Evolutionary conservation across 2,113 vertebrate species (phyloP), one percentile per base, ranked within the genome.

Genomic region (Actenoides lindsayi): DNA sequence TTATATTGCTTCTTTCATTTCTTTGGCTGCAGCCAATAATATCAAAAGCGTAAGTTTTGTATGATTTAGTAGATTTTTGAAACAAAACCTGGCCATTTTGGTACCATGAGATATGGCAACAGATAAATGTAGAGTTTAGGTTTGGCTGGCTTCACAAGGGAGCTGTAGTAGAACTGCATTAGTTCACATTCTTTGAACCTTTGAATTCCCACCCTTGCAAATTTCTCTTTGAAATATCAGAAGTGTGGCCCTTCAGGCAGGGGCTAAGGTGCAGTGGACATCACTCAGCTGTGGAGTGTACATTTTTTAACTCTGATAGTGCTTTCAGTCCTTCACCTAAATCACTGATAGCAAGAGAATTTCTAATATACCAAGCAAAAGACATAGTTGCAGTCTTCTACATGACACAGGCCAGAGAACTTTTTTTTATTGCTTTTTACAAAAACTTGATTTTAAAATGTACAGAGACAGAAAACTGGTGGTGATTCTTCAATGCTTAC

Each of bases 1-100:
- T 98, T 98, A 98, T 98, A 98, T 98, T 98, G 97, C 97, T 98
- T 98, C 94, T 94, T 96, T 90, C 20, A 69, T 63, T 97, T 90
- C 87, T 97, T 97, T 96, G 65, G 48, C 93, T 73, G 19, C 83
- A 90, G 59, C 81, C 56, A 90, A 23, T 92, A 91, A 75, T 90
- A 89, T 60, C 75, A 76, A 51, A 94, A 94, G 53, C 14, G 3
- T 81, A 46, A 33, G 35, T 53, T 92, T 56, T 71, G 46, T 92
- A 62, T 64, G 24, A 27, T 91, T 69, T 93, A 95, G 83, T 78
- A 46, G 89, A 89, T 84, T 96, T 93, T 92, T 92, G 62, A 89
- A 79, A 85, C 89, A 69, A 94, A 71, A 60, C 65, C 83, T 91
- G 74, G 46, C 67, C 54, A 44, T 84, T 76, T 91, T 69, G 53